Conservation (phyloP, 2,888 invertebrate genomes). For the Ametastegia equiseti region DNA sequence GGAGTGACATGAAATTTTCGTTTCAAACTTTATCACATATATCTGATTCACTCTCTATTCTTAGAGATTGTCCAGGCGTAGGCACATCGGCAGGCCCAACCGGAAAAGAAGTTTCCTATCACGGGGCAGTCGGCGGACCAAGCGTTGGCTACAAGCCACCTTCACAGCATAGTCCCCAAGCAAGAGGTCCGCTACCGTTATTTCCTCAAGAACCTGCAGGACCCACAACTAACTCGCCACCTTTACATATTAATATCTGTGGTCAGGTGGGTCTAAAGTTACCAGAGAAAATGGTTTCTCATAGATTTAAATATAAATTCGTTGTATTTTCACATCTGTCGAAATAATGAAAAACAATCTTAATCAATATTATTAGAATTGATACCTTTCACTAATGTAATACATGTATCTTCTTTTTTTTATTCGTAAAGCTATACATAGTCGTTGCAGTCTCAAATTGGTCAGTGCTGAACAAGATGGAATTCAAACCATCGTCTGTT, state of each 20-base stretch:
- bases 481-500: slow-evolving; percentile 21
- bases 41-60: slow-evolving; percentile 23
- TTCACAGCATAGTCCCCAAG: slow-evolving; percentile 69
- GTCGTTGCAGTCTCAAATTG: slow-evolving; percentile 30
- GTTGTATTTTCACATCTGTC: slow-evolving; percentile 1
- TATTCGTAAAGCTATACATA: slow-evolving; percentile 24
- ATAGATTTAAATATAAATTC: slow-evolving; percentile 34
- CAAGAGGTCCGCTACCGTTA: slow-evolving; percentile 68
- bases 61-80: slow-evolving; percentile 71
- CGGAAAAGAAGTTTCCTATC: slow-evolving; percentile 72
- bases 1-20: background rate
- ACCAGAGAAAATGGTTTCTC: slow-evolving; percentile 59
- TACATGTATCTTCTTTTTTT: slow-evolving; percentile 17
- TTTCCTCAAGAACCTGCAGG: slow-evolving; percentile 70
- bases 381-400: slow-evolving; percentile 31
- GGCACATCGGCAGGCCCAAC: slow-evolving; percentile 70
- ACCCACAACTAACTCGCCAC: slow-evolving; percentile 76
- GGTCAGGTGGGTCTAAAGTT: slow-evolving; percentile 75
- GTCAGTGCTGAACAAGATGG: slow-evolving; percentile 24
- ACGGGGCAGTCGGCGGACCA: slow-evolving; percentile 69
- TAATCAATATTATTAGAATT: too few species aligned
- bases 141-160: slow-evolving; percentile 70
- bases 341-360: slow-evolving; percentile 1
- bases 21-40: slow-evolving; percentile 19
- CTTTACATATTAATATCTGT: slow-evolving; percentile 79